Evolutionary conservation across 2,888 invertebrate species (phyloP).

Genomic region (Eledone cirrhosa): DNA sequence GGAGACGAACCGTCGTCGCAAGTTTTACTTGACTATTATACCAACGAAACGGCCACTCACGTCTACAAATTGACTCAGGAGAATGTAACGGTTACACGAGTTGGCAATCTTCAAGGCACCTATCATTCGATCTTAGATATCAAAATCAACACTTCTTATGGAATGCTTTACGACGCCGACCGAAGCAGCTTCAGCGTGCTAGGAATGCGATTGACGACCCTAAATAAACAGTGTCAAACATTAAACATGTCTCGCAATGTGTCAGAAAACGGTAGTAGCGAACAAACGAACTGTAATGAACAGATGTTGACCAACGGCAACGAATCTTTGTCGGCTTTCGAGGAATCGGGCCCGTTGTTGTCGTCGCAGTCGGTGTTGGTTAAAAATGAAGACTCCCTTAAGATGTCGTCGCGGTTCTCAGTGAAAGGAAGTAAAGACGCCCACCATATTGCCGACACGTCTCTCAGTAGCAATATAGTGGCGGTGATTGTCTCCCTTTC

Average conservation of each 20-base stretch:
- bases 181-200: conserved; percentile 42
- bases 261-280: conserved; percentile 37
- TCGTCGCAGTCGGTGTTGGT: conserved; percentile 19
- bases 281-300: conserved; percentile 43
- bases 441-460: conserved; percentile 35
- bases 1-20: not conserved
- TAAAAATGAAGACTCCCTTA: conserved; percentile 8
- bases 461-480: conserved; percentile 34
- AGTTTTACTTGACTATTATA: conserved; percentile 14
- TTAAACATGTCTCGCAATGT: conserved; percentile 36
- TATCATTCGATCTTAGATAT: conserved; percentile 33
- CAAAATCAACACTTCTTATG: conserved; percentile 36
- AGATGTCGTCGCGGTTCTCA: conserved; percentile 4
- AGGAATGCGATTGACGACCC: conserved; percentile 43
- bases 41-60: conserved; percentile 25
- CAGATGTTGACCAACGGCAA: conserved; percentile 47
- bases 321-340: conserved; percentile 36
- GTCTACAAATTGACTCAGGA: conserved; percentile 28
- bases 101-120: conserved; percentile 24
- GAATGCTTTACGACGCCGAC: conserved; percentile 34
- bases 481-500: conserved; percentile 47
- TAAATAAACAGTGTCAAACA: conserved; percentile 29
- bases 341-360: not conserved
- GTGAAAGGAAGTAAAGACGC: conserved; percentile 32
- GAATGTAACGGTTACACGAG: conserved; percentile 29